Conservation (phyloP, 2,888 invertebrate genomes). For the Nemurella pictetii region DNA sequence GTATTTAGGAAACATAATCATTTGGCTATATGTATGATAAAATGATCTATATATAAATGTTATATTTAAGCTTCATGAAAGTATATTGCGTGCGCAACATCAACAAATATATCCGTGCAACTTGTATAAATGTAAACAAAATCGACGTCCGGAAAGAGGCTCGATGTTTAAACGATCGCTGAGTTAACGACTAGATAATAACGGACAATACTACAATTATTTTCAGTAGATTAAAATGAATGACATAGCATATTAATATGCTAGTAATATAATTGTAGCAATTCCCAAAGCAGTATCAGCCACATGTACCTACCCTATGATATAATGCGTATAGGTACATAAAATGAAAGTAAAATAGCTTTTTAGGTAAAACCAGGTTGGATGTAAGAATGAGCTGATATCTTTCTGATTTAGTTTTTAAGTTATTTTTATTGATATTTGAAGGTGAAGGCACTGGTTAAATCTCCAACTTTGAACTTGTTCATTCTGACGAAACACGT, state of each 20-base stretch:
- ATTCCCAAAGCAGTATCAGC: neutral
- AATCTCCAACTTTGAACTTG: no score
- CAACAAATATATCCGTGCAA: neutral
- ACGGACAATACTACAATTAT: constrained; percentile 31
- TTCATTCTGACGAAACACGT: neutral
- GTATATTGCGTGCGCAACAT: constrained; percentile 1
- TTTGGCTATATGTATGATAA: neutral
- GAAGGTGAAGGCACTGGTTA: constrained; percentile 6
- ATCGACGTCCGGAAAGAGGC: neutral
- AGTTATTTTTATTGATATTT: neutral
- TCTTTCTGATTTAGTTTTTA: neutral
- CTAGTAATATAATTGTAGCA: neutral
- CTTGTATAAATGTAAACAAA: constrained; percentile 2
- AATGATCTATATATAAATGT: constrained; percentile 20
- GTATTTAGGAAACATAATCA: neutral
- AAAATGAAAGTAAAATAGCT: neutral
- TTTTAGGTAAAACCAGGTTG: neutral
- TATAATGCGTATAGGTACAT: neutral
- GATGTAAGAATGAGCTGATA: neutral
- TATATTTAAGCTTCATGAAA: constrained; percentile 28
- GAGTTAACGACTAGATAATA: constrained; percentile 28
- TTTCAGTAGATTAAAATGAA: constrained; percentile 5
- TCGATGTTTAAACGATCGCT: neutral
- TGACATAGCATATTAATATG: neutral
- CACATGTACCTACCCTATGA: neutral